These are phyloP conservation scores for Blastomussa wellsi DNA, from an alignment of 92 coral and sea anemone genomes.

Conservation along the genomic window DNA sequence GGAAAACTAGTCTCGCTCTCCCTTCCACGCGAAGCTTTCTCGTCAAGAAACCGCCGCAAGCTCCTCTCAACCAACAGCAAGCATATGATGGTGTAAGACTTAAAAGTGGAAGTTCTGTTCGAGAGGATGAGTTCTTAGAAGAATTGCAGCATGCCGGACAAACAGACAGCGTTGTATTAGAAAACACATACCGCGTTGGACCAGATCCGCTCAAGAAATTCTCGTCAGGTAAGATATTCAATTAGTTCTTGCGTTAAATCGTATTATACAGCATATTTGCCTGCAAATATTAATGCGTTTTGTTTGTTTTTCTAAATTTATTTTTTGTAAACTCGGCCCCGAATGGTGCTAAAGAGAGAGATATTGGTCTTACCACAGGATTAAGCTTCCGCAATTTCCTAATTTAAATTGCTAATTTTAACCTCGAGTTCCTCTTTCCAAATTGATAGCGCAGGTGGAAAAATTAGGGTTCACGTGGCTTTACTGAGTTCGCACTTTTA, in stretches of 20 bases:
- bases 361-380: not conserved
- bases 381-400: slow-evolving; percentile 1
- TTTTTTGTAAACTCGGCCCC: not conserved
- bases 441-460: not conserved
- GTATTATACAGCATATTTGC: too few species aligned
- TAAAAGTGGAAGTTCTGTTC: slow-evolving; percentile 29
- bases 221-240: slow-evolving; percentile 46
- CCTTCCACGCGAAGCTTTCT: slow-evolving; percentile 36
- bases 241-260: not conserved
- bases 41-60: slow-evolving; percentile 30
- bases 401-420: not conserved
- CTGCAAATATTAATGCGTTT: not conserved
- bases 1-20: not conserved
- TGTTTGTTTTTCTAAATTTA: not conserved
- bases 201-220: slow-evolving; percentile 59
- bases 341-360: slow-evolving; percentile 1
- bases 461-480: not conserved
- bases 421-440: not conserved
- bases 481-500: not conserved
- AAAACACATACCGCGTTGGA: slow-evolving; percentile 59
- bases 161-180: slow-evolving; percentile 10
- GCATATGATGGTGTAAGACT: slow-evolving; percentile 14
- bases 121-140: slow-evolving; percentile 20
- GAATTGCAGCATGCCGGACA: slow-evolving; percentile 11
- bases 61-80: slow-evolving; percentile 15